phyloP scores from a whole-genome alignment of 2,797 vertebrate species.

The Coendou prehensilis region DNA sequence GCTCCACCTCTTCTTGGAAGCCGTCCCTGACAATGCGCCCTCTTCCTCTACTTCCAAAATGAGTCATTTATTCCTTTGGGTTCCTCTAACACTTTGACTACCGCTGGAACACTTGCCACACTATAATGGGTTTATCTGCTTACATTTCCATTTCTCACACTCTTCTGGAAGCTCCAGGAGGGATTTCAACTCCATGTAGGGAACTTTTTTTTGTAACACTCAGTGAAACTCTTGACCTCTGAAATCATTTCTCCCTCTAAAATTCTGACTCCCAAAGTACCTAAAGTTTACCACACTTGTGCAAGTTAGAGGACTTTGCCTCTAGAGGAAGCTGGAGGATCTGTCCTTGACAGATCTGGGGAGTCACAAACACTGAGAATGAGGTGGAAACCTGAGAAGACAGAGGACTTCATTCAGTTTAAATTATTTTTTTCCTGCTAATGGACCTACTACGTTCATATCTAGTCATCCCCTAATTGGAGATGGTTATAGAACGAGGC shows the following conservation, averaged over 20 bases:
- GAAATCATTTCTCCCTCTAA: not conserved
- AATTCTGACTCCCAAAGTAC: conserved; percentile 54
- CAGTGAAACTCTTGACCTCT: conserved; percentile 40
- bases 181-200: not conserved
- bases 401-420: not conserved
- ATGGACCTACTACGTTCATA: not conserved
- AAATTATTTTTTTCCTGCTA: not conserved
- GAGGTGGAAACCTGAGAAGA: not conserved
- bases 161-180: not conserved
- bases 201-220: not conserved
- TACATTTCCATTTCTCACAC: not conserved
- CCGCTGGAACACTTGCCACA: not conserved
- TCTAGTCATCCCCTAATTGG: not conserved
- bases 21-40: not conserved
- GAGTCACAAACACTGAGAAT: not conserved
- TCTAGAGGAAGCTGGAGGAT: not conserved
- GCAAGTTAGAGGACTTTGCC: not conserved
- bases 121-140: not conserved
- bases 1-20: not conserved
- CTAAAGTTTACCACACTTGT: not conserved
- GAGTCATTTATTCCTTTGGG: not conserved
- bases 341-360: not conserved
- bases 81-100: not conserved
- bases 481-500: not conserved
- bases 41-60: not conserved